Evolutionary conservation across 2,113 vertebrate species (phyloP), one percentile per base, ranked within the genome.

Genomic region (Xiphophorus maculatus): DNA sequence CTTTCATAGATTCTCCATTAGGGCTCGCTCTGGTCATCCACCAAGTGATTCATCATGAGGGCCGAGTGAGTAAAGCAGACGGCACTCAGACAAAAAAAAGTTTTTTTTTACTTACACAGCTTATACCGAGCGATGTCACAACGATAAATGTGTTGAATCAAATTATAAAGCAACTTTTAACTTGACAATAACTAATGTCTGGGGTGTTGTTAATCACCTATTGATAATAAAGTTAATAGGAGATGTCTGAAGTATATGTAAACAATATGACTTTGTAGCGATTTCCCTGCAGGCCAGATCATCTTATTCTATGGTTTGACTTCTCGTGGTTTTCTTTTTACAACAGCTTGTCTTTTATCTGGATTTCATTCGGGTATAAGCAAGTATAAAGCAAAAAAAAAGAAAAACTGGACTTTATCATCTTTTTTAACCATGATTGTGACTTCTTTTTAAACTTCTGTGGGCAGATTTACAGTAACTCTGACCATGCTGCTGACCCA

Each of bases 1-100:
- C 71, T 61, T 67, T 75, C 29, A 84, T 86, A 78, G 74, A 86
- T 89, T 82, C 81, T 88, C 89, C 89, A 91, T 91, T 91, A 90
- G 84, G 60, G 83, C 73, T 75, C 48, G n/a, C 73, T 84, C 74
- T 83, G 79, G 86, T 90, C 84, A 80, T 71, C 77, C 8, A 82
- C 76, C 83, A 86, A 84, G 84, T 86, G 83, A 86, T 92, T 86
- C 12, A 89, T 89, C 86, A 89, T 14, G 33, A 78, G 35, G 71
- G 82, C 77, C 71, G 70, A 77, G 84, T 69, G 73, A 67, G 35
- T 30, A 61, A 61, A 71, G 15, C 3, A 67, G 86, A 80, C 66
- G 65, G 64, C 44, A 51, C 17, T 30, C 85, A 86, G 71, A 83
- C 67, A 82, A 71, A 73, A 67, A 27, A 35, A 10, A 7, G 10